Conservation (phyloP, 2,113 vertebrate genomes). For the Mionectes macconnelli region DNA sequence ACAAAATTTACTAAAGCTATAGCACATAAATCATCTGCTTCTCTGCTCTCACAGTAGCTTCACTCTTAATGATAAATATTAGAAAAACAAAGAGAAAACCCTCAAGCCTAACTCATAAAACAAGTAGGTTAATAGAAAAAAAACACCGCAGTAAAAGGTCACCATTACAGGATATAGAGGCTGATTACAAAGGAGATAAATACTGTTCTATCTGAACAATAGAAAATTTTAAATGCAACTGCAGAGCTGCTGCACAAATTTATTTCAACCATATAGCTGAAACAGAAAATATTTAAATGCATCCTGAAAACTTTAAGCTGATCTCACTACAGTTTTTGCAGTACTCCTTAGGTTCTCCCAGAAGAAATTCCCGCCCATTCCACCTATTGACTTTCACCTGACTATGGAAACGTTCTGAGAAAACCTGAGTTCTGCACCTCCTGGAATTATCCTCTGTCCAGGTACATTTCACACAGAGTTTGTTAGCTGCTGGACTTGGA, state of each 20-base stretch:
- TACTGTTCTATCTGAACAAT: not conserved
- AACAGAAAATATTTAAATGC: not conserved
- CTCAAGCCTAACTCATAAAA: not conserved
- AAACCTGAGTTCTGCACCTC: not conserved
- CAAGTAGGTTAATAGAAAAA: not conserved
- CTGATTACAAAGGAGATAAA: not conserved
- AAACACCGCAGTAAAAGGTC: not conserved
- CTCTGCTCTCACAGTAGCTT: not conserved
- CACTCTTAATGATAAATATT: not conserved
- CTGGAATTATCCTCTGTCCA: not conserved
- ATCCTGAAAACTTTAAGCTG: not conserved
- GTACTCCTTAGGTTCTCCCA: not conserved
- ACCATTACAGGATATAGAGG: not conserved
- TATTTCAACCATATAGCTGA: not conserved
- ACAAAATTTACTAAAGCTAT: not conserved
- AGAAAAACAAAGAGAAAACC: not conserved
- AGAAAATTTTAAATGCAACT: not conserved
- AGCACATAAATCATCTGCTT: not conserved
- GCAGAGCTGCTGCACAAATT: not conserved
- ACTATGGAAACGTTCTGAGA: not conserved
- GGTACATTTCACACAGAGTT: not conserved
- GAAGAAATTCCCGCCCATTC: not conserved
- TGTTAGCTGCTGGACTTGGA: not conserved
- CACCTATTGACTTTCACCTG: rapidly evolving
- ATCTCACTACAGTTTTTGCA: not conserved